Evolutionary conservation across 53 echinoderm and acorn worm genomes (phyloP).

Genomic region (Stichopus horrens): DNA sequence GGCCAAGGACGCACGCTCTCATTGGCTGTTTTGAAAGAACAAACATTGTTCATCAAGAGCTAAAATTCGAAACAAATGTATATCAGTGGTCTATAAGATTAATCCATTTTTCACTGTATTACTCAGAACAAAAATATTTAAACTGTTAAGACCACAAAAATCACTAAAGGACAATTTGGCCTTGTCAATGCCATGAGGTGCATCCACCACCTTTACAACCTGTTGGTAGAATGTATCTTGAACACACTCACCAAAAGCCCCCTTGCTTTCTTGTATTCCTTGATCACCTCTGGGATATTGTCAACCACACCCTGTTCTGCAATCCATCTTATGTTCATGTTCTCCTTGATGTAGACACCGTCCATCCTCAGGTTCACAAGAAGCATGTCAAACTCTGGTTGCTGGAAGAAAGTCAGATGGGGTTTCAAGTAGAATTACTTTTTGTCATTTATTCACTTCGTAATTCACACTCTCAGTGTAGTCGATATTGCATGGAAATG

Average conservation of each 20-base stretch:
- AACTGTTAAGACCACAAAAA: not conserved
- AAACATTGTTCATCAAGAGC: no score
- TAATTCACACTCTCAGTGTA: no score
- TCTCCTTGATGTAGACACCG: slow-evolving; percentile 97
- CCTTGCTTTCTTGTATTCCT: slow-evolving; percentile 95
- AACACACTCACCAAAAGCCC: slow-evolving; percentile 72
- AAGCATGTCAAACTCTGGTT: slow-evolving; percentile 95
- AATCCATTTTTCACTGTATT: no score
- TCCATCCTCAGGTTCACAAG: slow-evolving; percentile 90
- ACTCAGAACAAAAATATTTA: no score
- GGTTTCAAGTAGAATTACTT: no score
- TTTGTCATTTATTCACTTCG: no score
- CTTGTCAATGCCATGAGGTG: not conserved
- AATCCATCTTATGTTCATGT: slow-evolving; percentile 98
- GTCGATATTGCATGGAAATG: no score
- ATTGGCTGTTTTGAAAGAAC: slow-evolving; percentile 65
- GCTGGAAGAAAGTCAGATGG: slow-evolving; percentile 51
- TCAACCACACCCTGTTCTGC: slow-evolving; percentile 89
- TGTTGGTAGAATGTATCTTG: not conserved
- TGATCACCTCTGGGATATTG: slow-evolving; percentile 79
- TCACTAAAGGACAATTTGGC: not conserved
- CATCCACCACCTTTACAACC: not conserved
- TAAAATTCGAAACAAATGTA: no score
- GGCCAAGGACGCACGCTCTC: slow-evolving; percentile 97
- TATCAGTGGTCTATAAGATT: no score